phyloP scores from a whole-genome alignment of 37 sponge, comb jelly and placozoan genomes.

The Aphrocallistes beatrix region DNA sequence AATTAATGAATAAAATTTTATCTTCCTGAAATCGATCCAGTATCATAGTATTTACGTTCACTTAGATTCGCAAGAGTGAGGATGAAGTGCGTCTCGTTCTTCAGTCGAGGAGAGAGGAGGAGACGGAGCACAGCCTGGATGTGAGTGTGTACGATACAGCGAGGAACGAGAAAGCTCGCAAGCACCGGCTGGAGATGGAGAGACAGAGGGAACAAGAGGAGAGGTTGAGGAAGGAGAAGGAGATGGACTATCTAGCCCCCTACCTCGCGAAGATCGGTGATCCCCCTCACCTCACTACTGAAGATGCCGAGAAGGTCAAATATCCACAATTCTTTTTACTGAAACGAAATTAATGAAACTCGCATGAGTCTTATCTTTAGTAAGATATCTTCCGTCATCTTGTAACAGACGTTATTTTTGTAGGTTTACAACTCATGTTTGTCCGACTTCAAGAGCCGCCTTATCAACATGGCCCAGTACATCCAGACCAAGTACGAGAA shows the following conservation, averaged over 20 bases:
- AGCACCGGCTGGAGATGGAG: constrained; percentile 63
- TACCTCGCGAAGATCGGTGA: constrained; percentile 79
- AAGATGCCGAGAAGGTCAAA: constrained; percentile 34
- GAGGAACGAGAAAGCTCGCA: constrained; percentile 68
- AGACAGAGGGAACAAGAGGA: constrained; percentile 61
- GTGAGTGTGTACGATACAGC: constrained; percentile 87
- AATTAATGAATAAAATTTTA: not conserved
- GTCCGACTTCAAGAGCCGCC: constrained; percentile 49
- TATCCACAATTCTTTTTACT: not conserved
- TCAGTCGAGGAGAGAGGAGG: constrained; percentile 40
- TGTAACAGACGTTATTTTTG: too few species aligned
- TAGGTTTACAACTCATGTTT: constrained; percentile 40
- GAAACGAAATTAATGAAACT: too few species aligned
- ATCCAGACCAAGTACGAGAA: constrained; percentile 74
- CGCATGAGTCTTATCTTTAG: too few species aligned
- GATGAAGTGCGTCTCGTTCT: constrained; percentile 34
- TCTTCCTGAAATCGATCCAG: too few species aligned
- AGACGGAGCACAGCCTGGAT: constrained; percentile 35
- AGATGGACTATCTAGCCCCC: constrained; percentile 89
- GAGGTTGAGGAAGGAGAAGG: constrained; percentile 72
- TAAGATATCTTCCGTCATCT: too few species aligned
- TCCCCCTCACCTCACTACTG: constrained; percentile 30
- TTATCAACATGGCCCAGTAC: constrained; percentile 79
- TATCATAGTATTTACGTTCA: too few species aligned
- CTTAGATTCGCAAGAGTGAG: constrained; percentile 3